A percentile compares a stretch with the other conserved stretches of the same genome.
These are phyloP conservation scores for Melinopterus prodromus DNA, from an alignment of 2,888 invertebrate genomes.

Conservation along the genomic window DNA sequence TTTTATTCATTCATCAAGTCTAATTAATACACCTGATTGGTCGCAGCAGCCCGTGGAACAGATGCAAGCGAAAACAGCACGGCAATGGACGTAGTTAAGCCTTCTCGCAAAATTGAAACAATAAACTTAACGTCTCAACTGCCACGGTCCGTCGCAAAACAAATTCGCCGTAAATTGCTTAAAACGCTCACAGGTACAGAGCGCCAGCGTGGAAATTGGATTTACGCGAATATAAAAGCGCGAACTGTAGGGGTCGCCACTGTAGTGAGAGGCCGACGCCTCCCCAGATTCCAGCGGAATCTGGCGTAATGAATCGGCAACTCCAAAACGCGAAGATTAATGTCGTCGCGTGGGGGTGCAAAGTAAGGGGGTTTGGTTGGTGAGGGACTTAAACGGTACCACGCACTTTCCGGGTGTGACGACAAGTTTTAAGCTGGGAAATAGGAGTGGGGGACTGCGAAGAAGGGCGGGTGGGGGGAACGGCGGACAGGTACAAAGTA, in stretches of 20 bases:
- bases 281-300: constrained; percentile 6
- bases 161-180: constrained; percentile 9
- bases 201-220: constrained; percentile 15
- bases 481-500: constrained; percentile 50
- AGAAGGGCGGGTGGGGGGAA: background rate
- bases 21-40: background rate
- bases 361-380: background rate
- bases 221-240: constrained; percentile 25
- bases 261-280: constrained; percentile 10
- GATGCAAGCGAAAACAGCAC: background rate
- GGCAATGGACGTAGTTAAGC: background rate
- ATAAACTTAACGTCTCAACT: constrained; percentile 18
- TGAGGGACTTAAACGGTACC: constrained; percentile 8
- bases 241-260: constrained; percentile 4
- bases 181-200: constrained; percentile 23
- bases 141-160: background rate
- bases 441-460: background rate
- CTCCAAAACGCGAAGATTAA: constrained; percentile 20
- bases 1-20: background rate
- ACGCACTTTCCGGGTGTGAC: constrained; percentile 20
- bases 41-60: background rate
- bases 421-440: constrained; percentile 31
- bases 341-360: background rate
- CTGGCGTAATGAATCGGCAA: constrained; percentile 26
- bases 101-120: constrained; percentile 21